Evolutionary conservation across 2,888 invertebrate genomes (phyloP).

Genomic region (Drosophila mercatorum): DNA sequence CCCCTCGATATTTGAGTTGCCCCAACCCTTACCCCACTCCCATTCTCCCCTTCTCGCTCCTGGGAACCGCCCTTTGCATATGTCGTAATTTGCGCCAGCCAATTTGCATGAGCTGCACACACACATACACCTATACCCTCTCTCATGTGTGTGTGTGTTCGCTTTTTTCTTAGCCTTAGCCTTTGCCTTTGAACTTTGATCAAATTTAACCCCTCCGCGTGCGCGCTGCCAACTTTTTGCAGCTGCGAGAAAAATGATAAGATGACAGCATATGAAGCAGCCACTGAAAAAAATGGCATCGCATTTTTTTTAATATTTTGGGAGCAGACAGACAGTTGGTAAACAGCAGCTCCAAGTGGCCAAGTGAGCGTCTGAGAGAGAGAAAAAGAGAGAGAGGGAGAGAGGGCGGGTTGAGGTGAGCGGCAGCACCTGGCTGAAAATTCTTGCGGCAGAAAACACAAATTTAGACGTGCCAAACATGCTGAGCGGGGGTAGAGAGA

Average conservation of each 20-base stretch:
- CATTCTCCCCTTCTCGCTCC: background rate
- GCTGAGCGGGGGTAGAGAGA: background rate
- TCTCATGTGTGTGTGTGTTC: background rate
- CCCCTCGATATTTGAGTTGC: conserved; percentile 23
- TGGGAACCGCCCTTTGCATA: conserved; percentile 52
- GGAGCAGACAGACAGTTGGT: conserved; percentile 65
- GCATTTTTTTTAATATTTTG: conserved; percentile 76
- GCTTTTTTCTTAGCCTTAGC: conserved; percentile 45
- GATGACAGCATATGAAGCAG: conserved; percentile 72
- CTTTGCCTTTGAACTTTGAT: conserved; percentile 76
- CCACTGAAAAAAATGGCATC: conserved; percentile 59
- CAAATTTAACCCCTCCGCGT: conserved; percentile 69
- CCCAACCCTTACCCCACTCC: background rate
- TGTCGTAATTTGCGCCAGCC: conserved; percentile 73
- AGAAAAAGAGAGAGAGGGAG: too few relatives aligned
- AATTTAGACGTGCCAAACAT: conserved; percentile 51
- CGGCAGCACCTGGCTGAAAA: conserved; percentile 59
- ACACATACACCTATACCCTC: background rate
- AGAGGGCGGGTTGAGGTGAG: background rate
- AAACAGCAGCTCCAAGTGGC: conserved; percentile 58
- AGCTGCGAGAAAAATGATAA: conserved; percentile 76
- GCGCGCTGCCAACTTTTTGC: conserved; percentile 31
- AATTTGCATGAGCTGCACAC: conserved; percentile 55
- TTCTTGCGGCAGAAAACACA: conserved; percentile 40
- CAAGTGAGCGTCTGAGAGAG: conserved; percentile 26